Evolutionary conservation across 2,113 vertebrate species (phyloP).

Genomic region (Herpailurus yagouaroundi): DNA sequence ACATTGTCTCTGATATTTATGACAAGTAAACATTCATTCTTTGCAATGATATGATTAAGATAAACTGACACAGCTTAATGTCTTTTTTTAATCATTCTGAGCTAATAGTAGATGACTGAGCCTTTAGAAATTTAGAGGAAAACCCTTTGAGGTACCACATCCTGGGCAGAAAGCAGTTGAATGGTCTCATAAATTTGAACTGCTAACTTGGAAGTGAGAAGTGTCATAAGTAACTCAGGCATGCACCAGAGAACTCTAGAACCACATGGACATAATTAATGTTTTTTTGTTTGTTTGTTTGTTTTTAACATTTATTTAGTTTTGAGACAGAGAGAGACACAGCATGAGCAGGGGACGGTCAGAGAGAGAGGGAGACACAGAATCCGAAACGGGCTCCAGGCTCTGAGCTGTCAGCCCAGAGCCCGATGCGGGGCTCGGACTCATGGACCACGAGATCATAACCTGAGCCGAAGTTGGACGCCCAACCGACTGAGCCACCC

Average conservation of each 20-base stretch:
- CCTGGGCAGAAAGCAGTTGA: slow-evolving; percentile 41
- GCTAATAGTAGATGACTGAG: slow-evolving; percentile 5
- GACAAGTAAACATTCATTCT: slow-evolving; percentile 26
- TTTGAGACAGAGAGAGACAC: too few relatives aligned
- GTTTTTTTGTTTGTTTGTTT: slow-evolving; percentile 18
- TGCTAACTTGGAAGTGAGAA: slow-evolving; percentile 45
- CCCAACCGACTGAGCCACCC: too few relatives aligned
- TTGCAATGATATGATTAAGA: slow-evolving; percentile 39
- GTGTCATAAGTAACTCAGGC: slow-evolving; percentile 48
- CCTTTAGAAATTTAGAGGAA: neutral
- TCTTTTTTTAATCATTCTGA: slow-evolving; percentile 36
- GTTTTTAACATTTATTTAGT: neutral
- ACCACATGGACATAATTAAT: slow-evolving; percentile 45
- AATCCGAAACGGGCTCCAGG: too few relatives aligned
- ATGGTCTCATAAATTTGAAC: slow-evolving; percentile 51
- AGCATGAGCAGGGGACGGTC: too few relatives aligned
- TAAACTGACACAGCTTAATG: slow-evolving; percentile 10
- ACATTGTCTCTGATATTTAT: neutral
- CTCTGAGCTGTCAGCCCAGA: too few relatives aligned
- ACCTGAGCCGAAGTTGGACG: too few relatives aligned
- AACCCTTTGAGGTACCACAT: neutral
- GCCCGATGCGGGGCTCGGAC: too few relatives aligned
- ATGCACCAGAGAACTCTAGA: slow-evolving; percentile 3
- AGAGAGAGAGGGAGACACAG: too few relatives aligned
- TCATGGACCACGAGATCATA: too few relatives aligned